Base-by-base conservation (phyloP, 2,113 vertebrate genomes). In the Pterocles burchelli region DNA sequence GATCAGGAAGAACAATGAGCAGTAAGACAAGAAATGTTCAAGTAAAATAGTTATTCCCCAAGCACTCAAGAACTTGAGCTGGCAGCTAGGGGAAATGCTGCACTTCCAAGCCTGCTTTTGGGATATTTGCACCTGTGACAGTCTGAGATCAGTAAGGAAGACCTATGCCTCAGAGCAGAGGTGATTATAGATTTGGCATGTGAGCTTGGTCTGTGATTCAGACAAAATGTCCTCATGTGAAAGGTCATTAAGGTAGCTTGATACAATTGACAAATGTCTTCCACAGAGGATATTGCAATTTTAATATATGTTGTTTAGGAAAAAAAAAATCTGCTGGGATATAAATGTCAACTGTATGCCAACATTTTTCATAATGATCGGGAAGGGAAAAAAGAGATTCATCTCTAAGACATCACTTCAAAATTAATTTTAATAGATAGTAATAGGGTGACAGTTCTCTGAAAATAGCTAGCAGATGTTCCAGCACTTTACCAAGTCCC, bases 381-480 rank as follows among this genome's bases (percentile, higher is more conserved):
- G 29, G 45, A 46, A 16, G 54, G 8, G 59, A 33, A 88, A 26
- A 94, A 80, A 57, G 63, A 91, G 84, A 93, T 95, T 91, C 28
- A 89, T 90, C 89, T 97, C 87, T 81, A 79, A 93, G 79, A 95
- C 59, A 97, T 96, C 67, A 78, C 92, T 96, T 93, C 94, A 52
- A 95, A 97, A 96, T 96, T 96, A 91, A 97, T 97, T 96, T 97
- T 97, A 97, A 98, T 95, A 96, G 88, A 96, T 88, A 90, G 80
- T 95, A 97, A 98, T 94, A 91, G 95, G 97, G 96, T 89, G 93
- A 85, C 86, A 85, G 94, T 90, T 97, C 93, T 94, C 91, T 90
- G 85, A 97, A 97, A 97, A 97, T 89, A 96, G 93, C 82, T 80
- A 96, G 94, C 72, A 97, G 97, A 96, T 96, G 96, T 94, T 94